Percentiles rank a stretch among this genome's conserved stretches.
Evolutionary conservation across 1,140 invertebrate genomes (phyloP).

Genomic region (Bilobella aurantiaca): DNA sequence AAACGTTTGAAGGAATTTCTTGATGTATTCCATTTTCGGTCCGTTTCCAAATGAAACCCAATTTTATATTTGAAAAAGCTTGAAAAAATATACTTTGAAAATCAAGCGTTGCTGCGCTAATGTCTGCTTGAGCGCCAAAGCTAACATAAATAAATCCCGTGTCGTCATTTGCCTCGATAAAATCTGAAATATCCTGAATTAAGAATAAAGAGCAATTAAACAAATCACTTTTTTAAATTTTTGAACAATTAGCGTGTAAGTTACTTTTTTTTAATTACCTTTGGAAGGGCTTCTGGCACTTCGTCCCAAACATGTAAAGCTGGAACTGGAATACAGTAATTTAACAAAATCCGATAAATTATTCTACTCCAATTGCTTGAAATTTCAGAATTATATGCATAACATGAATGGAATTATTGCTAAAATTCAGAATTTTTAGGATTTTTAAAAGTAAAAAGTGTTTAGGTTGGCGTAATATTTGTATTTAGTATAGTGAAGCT

Average conservation of each 20-base stretch:
- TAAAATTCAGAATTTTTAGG: too few relatives aligned
- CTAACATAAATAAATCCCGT: slow-evolving; percentile 50
- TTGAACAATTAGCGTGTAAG: not conserved
- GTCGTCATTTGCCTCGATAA: slow-evolving; percentile 10
- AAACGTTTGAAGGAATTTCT: slow-evolving; percentile 59
- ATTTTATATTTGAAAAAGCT: slow-evolving; percentile 44
- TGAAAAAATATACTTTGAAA: slow-evolving; percentile 43
- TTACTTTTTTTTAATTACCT: too few relatives aligned
- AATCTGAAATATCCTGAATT: slow-evolving; percentile 13
- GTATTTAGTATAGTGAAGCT: too few relatives aligned
- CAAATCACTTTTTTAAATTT: not conserved
- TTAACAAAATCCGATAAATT: too few relatives aligned
- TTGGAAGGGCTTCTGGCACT: not conserved
- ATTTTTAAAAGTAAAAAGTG: not conserved
- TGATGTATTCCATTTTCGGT: slow-evolving; percentile 50
- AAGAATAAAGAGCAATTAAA: not conserved
- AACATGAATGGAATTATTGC: too few relatives aligned
- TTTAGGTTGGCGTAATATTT: not conserved
- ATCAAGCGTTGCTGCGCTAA: slow-evolving; percentile 39
- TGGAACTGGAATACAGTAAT: not conserved
- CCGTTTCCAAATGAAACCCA: slow-evolving; percentile 65
- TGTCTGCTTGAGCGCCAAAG: slow-evolving; percentile 44
- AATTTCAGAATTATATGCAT: too few relatives aligned
- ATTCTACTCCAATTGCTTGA: too few relatives aligned
- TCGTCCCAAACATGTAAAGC: not conserved